These are phyloP conservation scores for Xyliphius kryptos DNA, from an alignment of 2,113 vertebrate species.

Conservation along the genomic window DNA sequence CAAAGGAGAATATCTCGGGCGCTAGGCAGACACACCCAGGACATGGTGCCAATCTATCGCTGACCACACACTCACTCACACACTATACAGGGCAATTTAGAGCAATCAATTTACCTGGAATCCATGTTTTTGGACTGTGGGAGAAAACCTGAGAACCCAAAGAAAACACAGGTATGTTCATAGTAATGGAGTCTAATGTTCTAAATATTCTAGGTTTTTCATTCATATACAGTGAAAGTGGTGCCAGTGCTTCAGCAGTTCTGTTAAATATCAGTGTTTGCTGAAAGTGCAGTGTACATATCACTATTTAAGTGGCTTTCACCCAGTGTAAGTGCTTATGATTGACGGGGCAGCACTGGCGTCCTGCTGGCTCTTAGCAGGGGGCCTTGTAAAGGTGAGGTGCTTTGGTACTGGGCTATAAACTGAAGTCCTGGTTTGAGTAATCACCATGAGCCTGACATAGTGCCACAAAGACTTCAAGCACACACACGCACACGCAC, in stretches of 20 bases:
- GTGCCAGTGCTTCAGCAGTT: conserved; percentile 17
- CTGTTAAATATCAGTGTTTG: conserved; percentile 12
- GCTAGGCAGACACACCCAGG: too few relatives aligned
- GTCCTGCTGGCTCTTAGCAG: conserved; percentile 52
- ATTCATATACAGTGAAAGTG: background rate
- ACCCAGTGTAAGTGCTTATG: conserved; percentile 36
- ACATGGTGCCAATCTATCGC: too few relatives aligned
- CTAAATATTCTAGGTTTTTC: too few relatives aligned
- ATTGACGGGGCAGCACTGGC: conserved; percentile 51
- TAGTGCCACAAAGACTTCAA: conserved; percentile 40
- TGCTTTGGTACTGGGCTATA: conserved; percentile 55
- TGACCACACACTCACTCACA: too few relatives aligned
- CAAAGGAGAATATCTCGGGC: too few relatives aligned
- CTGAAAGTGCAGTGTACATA: too few relatives aligned
- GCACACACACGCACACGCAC: conserved; percentile 2
- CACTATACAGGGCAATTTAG: too few relatives aligned
- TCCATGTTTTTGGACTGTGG: too few relatives aligned
- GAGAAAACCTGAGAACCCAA: too few relatives aligned
- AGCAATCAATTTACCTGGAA: too few relatives aligned
- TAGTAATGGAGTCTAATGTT: too few relatives aligned
- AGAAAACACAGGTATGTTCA: too few relatives aligned
- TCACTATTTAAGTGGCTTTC: conserved; percentile 33
- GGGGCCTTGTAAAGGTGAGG: conserved; percentile 65
- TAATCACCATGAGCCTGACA: conserved; percentile 67
- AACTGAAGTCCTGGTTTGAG: conserved; percentile 58